A percentile compares a stretch with the other conserved stretches of the same genome.
phyloP scores from a whole-genome alignment of 2,797 vertebrate species.

The Scolopax rusticola region DNA sequence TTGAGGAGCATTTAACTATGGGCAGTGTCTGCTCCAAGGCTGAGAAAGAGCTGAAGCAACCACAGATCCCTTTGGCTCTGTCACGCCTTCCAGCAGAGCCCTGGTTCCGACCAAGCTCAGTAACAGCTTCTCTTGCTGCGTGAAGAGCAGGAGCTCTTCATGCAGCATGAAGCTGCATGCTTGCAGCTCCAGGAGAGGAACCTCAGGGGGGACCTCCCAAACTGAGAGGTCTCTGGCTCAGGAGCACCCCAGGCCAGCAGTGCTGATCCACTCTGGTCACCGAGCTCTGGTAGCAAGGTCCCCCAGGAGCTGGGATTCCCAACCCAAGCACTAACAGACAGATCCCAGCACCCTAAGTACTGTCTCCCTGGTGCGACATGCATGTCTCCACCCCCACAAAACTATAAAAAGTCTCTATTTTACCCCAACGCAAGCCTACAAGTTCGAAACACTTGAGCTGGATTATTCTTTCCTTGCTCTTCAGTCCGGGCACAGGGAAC shows the following conservation, averaged over 20 bases:
- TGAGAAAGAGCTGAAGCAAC: neutral
- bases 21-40: neutral
- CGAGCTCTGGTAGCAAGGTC: rapidly evolving
- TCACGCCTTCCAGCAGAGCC: neutral
- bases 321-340: rapidly evolving
- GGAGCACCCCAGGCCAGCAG: neutral
- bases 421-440: neutral
- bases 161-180: no score
- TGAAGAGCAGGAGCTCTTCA: neutral
- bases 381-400: neutral
- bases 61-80: neutral
- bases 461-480: neutral
- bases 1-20: neutral
- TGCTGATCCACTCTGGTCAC: neutral
- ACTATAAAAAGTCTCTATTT: neutral
- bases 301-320: neutral
- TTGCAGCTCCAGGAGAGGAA: neutral
- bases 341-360: neutral
- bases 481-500: neutral
- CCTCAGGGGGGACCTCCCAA: rapidly evolving
- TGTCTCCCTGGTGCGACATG: neutral
- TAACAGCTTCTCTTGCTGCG: neutral
- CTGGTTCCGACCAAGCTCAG: neutral
- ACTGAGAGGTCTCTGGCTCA: rapidly evolving
- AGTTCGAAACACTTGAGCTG: neutral